phyloP scores from a whole-genome alignment of 2,888 invertebrate genomes.

The Galeopsomyia nigrocyanea region DNA sequence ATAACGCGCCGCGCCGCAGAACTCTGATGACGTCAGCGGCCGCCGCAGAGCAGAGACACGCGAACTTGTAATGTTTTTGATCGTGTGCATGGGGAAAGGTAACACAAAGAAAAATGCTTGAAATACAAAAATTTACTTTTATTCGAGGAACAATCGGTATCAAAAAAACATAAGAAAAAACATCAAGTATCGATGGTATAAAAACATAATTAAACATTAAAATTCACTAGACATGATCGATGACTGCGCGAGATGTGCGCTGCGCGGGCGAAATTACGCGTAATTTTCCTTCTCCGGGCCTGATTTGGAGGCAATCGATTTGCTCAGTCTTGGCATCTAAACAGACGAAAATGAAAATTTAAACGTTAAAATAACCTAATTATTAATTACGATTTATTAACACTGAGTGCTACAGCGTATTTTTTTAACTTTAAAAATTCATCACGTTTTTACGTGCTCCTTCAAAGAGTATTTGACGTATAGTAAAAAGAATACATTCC shows the following conservation, averaged over 20 bases:
- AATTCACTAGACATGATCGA: conserved; percentile 13
- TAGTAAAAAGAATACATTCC: too few relatives aligned
- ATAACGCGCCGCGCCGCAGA: neutral
- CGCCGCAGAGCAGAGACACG: neutral
- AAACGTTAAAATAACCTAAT: conserved; percentile 1
- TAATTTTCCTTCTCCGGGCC: conserved; percentile 61
- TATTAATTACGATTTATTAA: too few relatives aligned
- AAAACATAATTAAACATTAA: conserved; percentile 29
- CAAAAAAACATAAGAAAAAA: conserved; percentile 30
- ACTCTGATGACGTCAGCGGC: neutral
- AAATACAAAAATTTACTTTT: conserved; percentile 25
- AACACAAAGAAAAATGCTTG: neutral
- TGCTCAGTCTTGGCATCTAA: conserved; percentile 34
- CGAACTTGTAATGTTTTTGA: neutral
- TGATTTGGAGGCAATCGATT: conserved; percentile 13
- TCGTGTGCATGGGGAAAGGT: neutral
- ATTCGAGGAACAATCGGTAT: neutral
- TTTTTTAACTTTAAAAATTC: too few relatives aligned
- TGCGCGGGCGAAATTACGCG: conserved; percentile 42
- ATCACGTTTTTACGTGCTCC: too few relatives aligned
- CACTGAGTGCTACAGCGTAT: too few relatives aligned
- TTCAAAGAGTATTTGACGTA: too few relatives aligned
- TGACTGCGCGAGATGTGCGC: neutral
- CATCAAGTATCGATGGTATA: conserved; percentile 6
- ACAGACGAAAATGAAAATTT: neutral